phyloP scores from a whole-genome alignment of 2,797 vertebrate species.

The Tokudaia muenninki region DNA sequence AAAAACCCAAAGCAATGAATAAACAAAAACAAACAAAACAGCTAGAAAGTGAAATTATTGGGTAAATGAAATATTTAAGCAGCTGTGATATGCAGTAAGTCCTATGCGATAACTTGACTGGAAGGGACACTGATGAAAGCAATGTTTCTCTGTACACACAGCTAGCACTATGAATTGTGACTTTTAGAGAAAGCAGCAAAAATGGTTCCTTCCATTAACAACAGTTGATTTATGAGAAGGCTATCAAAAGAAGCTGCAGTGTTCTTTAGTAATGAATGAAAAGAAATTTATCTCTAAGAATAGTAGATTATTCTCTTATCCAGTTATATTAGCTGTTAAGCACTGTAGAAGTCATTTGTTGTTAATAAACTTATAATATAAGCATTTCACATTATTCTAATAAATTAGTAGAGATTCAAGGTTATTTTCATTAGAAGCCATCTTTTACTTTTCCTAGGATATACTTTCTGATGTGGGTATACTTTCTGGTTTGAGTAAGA shows the following conservation, averaged over 20 bases:
- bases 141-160: neutral
- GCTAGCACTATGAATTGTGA: neutral
- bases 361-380: slow-evolving; percentile 1
- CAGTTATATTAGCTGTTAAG: neutral
- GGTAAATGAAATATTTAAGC: neutral
- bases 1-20: neutral
- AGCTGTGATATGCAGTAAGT: neutral
- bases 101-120: neutral
- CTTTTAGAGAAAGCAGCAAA: neutral
- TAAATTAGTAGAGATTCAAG: slow-evolving; percentile 27
- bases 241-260: slow-evolving; percentile 7
- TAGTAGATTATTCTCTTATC: neutral
- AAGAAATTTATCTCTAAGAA: slow-evolving; percentile 5
- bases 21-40: neutral
- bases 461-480: neutral
- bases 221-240: neutral
- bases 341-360: slow-evolving; percentile 9
- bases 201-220: neutral
- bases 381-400: neutral
- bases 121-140: neutral
- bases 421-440: neutral
- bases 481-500: neutral
- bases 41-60: slow-evolving; percentile 34
- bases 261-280: neutral
- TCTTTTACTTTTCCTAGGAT: neutral